These are phyloP conservation scores for Volucella bombylans DNA, from an alignment of 2,888 invertebrate species.

Conservation along the genomic window DNA sequence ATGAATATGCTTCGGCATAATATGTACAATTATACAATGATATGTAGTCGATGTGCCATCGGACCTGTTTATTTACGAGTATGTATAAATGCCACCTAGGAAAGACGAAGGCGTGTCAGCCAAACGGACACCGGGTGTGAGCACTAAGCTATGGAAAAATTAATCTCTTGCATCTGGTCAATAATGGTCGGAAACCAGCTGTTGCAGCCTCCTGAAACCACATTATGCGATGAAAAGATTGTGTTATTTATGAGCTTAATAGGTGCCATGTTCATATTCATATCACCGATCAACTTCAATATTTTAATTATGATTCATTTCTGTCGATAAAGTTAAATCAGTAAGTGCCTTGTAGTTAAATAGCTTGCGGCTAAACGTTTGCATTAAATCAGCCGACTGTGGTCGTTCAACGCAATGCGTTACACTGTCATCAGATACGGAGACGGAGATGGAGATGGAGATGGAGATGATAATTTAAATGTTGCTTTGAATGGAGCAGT, in stretches of 20 bases:
- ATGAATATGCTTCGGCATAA: not conserved
- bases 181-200: not conserved
- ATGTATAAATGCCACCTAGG: constrained; percentile 49
- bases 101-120: constrained; percentile 54
- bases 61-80: constrained; percentile 42
- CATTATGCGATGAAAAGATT: constrained; percentile 3
- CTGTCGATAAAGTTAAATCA: constrained; percentile 25
- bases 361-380: constrained; percentile 10
- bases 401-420: constrained; percentile 33
- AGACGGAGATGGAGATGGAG: constrained; percentile 4
- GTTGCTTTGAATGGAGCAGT: constrained; percentile 28
- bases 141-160: not conserved
- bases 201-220: not conserved
- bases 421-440: not conserved
- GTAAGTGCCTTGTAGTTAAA: constrained; percentile 28
- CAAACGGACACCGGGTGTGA: constrained; percentile 15
- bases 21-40: constrained; percentile 27
- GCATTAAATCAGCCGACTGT: not conserved
- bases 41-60: constrained; percentile 64
- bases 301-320: constrained; percentile 57
- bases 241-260: constrained; percentile 46
- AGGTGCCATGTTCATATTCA: constrained; percentile 22
- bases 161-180: constrained; percentile 48
- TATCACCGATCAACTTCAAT: constrained; percentile 56
- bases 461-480: constrained; percentile 36